Evolutionary conservation across 2,113 vertebrate genomes (phyloP).

Genomic region (Siniperca chuatsi): DNA sequence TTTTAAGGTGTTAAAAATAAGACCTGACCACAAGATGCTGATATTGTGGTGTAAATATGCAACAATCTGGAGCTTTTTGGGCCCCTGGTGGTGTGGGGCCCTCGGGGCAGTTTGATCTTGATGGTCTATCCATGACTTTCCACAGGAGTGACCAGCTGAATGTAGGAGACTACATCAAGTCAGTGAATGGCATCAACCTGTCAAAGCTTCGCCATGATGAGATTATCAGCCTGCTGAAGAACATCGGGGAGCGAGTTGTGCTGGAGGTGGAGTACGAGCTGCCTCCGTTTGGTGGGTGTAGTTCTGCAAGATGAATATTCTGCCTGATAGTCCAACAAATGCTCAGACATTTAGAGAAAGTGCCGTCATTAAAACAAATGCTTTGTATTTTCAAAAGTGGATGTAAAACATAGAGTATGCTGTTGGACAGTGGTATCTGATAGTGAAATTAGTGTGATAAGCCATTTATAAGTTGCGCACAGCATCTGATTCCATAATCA

Average conservation of each 20-base stretch:
- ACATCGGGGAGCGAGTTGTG: conserved; percentile 95
- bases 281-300: conserved; percentile 89
- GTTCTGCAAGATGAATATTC: not conserved
- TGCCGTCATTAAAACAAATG: no score
- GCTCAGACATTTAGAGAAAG: not conserved
- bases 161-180: conserved; percentile 96
- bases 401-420: no score
- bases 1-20: not conserved
- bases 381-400: no score
- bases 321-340: not conserved
- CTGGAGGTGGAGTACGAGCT: conserved; percentile 98
- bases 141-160: conserved; percentile 96
- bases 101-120: not conserved
- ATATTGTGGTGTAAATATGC: not conserved
- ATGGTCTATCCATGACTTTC: not conserved
- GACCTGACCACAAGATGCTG: no score
- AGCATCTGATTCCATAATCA: not conserved
- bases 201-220: conserved; percentile 95
- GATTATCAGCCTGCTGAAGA: conserved; percentile 97
- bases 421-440: not conserved
- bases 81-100: no score
- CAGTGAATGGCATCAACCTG: conserved; percentile 96
- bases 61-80: not conserved
- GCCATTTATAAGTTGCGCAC: not conserved
- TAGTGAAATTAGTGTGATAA: not conserved